Percentiles rank a stretch among this genome's conserved stretches.
These are phyloP conservation scores for Gadopsis bispinosus DNA, from an alignment of 2,797 vertebrate genomes.

Conservation along the genomic window DNA sequence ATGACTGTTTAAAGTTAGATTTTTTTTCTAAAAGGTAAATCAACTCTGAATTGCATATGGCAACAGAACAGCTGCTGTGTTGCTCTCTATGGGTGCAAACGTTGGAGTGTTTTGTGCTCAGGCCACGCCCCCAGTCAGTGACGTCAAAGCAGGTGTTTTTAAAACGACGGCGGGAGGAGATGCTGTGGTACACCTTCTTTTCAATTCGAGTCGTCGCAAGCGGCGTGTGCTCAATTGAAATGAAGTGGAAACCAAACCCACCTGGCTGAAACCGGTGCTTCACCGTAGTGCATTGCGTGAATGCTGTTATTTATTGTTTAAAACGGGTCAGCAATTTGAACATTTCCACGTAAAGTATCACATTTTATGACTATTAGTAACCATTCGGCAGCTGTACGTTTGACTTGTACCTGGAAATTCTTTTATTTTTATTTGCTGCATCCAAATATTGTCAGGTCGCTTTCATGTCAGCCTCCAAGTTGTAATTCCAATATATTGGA, in stretches of 20 bases:
- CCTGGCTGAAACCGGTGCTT: neutral
- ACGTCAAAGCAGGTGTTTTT: slow-evolving; percentile 17
- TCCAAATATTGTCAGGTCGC: too few species aligned
- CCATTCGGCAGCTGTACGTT: neutral
- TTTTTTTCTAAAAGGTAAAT: slow-evolving; percentile 12
- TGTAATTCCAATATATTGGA: neutral
- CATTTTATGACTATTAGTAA: neutral
- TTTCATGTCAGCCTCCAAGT: too few species aligned
- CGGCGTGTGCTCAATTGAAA: neutral
- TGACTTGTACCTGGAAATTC: neutral
- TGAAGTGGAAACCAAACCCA: neutral
- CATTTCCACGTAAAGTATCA: neutral
- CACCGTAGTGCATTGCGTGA: neutral
- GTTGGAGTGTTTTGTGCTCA: neutral
- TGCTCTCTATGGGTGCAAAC: neutral
- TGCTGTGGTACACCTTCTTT: neutral
- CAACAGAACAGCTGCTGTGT: slow-evolving; percentile 15
- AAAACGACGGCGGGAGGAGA: neutral
- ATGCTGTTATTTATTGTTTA: neutral
- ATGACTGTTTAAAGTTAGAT: slow-evolving; percentile 72
- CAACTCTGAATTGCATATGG: neutral
- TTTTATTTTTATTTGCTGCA: too few species aligned
- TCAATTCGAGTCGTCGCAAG: neutral
- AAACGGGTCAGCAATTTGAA: neutral
- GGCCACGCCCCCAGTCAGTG: slow-evolving; percentile 21